phyloP scores from a whole-genome alignment of 2,113 vertebrate species.

The Sterna hirundo region DNA sequence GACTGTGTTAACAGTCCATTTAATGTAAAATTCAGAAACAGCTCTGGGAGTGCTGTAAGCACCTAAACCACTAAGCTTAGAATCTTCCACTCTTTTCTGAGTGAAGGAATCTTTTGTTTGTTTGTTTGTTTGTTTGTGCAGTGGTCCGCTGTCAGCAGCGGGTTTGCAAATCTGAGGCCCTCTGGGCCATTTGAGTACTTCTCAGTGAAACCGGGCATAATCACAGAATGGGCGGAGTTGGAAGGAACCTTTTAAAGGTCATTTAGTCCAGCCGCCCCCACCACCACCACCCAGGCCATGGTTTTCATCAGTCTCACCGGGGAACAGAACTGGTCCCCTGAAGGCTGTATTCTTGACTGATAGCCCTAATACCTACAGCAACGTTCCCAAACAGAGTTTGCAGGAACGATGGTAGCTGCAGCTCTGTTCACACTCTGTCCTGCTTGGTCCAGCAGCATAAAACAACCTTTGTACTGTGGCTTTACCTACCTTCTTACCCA shows the following conservation, averaged over 20 bases:
- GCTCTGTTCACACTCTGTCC: neutral
- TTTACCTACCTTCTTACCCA: neutral
- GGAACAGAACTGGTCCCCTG: neutral
- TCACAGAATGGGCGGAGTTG: neutral
- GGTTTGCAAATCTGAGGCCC: neutral
- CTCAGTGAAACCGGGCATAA: neutral
- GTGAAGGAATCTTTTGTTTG: neutral
- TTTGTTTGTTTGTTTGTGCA: neutral
- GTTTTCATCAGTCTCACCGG: neutral
- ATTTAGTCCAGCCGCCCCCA: neutral
- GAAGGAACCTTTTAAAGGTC: neutral
- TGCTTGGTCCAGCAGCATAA: neutral
- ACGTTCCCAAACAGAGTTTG: neutral
- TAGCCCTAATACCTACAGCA: neutral
- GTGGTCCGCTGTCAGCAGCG: neutral
- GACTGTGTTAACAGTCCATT: neutral
- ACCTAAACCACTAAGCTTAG: neutral
- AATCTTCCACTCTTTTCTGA: neutral
- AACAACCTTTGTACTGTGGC: neutral
- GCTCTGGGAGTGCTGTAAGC: neutral
- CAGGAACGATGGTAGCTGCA: neutral
- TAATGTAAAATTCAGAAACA: neutral
- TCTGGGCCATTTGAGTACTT: neutral
- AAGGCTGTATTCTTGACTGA: accelerated
- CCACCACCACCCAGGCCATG: too few relatives aligned